These are phyloP conservation scores for Lepidocyrtoides sp. DNA, from an alignment of 2,888 invertebrate species.

Conservation along the genomic window DNA sequence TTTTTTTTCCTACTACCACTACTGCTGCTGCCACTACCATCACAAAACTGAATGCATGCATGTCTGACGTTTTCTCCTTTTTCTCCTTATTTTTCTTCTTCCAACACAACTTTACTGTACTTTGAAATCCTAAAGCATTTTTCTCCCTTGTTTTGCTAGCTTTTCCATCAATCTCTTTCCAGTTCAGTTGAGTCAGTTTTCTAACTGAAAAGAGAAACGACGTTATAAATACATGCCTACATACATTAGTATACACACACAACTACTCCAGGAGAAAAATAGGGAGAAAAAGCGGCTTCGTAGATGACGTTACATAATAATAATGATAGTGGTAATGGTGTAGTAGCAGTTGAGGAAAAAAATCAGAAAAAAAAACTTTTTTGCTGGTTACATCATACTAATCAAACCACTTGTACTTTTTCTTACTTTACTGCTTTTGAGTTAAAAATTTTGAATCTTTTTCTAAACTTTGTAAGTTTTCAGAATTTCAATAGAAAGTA, in stretches of 20 bases:
- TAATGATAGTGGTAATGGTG: slow-evolving; percentile 71
- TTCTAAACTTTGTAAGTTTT: not conserved
- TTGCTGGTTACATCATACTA: not conserved
- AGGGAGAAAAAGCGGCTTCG: slow-evolving; percentile 37
- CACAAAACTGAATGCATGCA: slow-evolving; percentile 66
- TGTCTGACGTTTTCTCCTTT: slow-evolving; percentile 61
- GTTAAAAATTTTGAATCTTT: slow-evolving; percentile 20
- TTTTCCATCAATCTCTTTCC: slow-evolving; percentile 75
- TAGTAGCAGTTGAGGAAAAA: slow-evolving; percentile 53
- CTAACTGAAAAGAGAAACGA: slow-evolving; percentile 2
- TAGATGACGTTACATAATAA: slow-evolving; percentile 70
- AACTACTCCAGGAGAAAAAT: not conserved
- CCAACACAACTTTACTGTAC: slow-evolving; percentile 50
- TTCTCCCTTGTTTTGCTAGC: slow-evolving; percentile 74
- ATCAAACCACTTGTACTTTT: not conserved
- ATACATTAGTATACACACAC: not conserved
- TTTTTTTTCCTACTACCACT: slow-evolving; percentile 59
- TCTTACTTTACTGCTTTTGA: slow-evolving; percentile 28
- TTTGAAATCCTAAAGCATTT: slow-evolving; percentile 73
- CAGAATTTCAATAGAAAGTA: not conserved
- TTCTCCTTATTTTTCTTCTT: slow-evolving; percentile 33
- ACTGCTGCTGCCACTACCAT: slow-evolving; percentile 47
- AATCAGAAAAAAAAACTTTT: slow-evolving; percentile 47
- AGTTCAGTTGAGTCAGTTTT: slow-evolving; percentile 73
- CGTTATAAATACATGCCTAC: not conserved